These are phyloP conservation scores for Cerastis rubricosa DNA, from an alignment of 2,888 invertebrate species.

Conservation along the genomic window DNA sequence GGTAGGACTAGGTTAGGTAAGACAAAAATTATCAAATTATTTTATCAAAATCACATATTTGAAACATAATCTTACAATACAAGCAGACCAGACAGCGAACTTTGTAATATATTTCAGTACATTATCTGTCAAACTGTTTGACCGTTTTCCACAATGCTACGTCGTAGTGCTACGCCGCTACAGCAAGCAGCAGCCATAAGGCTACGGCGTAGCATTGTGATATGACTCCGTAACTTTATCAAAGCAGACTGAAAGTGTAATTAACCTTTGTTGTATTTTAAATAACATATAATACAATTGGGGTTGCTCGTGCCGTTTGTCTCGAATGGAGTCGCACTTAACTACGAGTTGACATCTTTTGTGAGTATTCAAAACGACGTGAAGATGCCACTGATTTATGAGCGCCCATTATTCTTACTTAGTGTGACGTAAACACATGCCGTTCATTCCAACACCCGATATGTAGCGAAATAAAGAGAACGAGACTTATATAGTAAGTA, in stretches of 20 bases:
- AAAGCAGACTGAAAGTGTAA: slow-evolving; percentile 24
- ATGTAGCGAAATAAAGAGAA: slow-evolving; percentile 62
- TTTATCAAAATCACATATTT: neutral
- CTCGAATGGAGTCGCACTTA: slow-evolving; percentile 76
- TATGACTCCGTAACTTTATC: slow-evolving; percentile 46
- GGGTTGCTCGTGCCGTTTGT: slow-evolving; percentile 69
- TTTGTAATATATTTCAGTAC: neutral
- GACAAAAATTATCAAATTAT: neutral
- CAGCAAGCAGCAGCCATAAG: slow-evolving; percentile 26
- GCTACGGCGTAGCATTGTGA: slow-evolving; percentile 59
- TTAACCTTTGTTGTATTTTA: slow-evolving; percentile 51
- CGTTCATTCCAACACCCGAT: slow-evolving; percentile 72
- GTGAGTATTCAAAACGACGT: slow-evolving; percentile 84
- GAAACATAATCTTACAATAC: neutral
- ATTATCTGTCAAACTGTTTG: neutral
- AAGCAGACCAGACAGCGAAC: neutral
- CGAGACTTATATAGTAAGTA: slow-evolving; percentile 39
- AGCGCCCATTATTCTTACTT: slow-evolving; percentile 85
- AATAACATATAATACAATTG: slow-evolving; percentile 70
- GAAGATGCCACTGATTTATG: slow-evolving; percentile 87
- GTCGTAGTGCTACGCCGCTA: slow-evolving; percentile 31
- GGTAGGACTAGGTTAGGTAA: neutral
- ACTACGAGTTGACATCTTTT: slow-evolving; percentile 78
- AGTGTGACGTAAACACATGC: slow-evolving; percentile 86
- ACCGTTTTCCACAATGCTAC: neutral